Evolutionary conservation across 2,797 vertebrate genomes (phyloP).

Genomic region (Chromis chromis): DNA sequence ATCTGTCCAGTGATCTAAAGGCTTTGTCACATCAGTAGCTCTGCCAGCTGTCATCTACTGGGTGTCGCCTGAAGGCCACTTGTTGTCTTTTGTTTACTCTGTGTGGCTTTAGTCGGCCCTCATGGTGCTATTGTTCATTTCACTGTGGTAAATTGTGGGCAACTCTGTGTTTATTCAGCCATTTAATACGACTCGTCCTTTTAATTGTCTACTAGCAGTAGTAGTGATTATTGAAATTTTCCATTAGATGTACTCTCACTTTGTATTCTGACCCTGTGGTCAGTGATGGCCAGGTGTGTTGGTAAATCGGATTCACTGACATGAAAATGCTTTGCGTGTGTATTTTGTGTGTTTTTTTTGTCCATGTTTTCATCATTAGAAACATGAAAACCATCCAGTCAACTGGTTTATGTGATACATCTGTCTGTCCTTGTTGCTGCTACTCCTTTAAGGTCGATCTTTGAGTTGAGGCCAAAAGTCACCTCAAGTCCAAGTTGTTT

Average conservation of each 20-base stretch:
- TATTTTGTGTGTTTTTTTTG: background rate
- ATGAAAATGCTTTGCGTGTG: background rate
- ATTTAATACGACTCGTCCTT: background rate
- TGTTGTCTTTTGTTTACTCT: conserved; percentile 3
- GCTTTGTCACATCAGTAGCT: background rate
- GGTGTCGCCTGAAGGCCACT: background rate
- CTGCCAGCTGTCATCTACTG: background rate
- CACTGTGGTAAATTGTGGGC: background rate
- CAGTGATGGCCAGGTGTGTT: no score
- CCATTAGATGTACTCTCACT: background rate
- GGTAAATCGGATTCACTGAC: background rate
- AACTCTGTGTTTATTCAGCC: background rate
- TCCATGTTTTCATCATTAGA: background rate
- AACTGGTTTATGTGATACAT: background rate
- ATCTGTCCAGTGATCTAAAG: background rate
- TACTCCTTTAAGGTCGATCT: conserved; percentile 7
- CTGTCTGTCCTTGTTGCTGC: conserved; percentile 9
- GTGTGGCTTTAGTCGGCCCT: background rate
- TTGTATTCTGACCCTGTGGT: background rate
- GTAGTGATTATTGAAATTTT: background rate
- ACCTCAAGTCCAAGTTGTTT: conserved; percentile 25
- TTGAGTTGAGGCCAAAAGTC: conserved; percentile 23
- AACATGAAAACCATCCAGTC: background rate
- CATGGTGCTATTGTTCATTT: conserved; percentile 7
- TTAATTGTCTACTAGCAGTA: background rate